These are phyloP conservation scores for Psittacus erithacus DNA, from an alignment of 2,113 vertebrate species.

Conservation along the genomic window DNA sequence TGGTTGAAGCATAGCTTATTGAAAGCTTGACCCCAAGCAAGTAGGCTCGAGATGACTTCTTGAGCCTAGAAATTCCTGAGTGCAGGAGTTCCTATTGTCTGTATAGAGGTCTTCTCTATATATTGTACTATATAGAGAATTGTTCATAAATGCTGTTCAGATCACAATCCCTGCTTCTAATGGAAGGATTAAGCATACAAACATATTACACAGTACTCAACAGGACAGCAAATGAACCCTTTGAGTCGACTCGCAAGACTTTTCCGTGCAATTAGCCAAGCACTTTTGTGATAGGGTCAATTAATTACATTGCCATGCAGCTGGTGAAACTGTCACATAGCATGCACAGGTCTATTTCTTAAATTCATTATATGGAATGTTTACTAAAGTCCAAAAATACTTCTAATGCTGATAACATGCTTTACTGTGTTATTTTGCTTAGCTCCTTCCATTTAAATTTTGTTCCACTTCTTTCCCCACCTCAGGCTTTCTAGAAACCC, in stretches of 20 bases:
- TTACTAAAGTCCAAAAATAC: not conserved
- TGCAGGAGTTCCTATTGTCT: not conserved
- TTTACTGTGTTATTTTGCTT: not conserved
- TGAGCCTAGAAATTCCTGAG: not conserved
- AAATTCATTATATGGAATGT: not conserved
- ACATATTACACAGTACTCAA: not conserved
- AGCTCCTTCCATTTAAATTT: not conserved
- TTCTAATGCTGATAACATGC: not conserved
- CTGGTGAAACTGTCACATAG: not conserved
- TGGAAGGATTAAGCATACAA: not conserved
- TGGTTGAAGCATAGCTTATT: not conserved
- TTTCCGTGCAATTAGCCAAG: conserved; percentile 60
- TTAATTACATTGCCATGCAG: conserved; percentile 52
- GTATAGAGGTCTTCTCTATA: not conserved
- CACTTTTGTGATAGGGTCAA: conserved; percentile 44
- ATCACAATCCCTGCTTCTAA: not conserved
- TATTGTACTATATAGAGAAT: not conserved
- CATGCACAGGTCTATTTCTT: not conserved
- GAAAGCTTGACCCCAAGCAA: not conserved
- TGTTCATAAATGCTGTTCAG: not conserved
- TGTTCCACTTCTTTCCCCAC: not conserved
- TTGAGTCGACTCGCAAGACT: conserved; percentile 6
- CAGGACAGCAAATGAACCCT: conserved; percentile 23
- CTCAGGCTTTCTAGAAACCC: not conserved
- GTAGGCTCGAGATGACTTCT: not conserved